A percentile compares a stretch with the other conserved stretches of the same genome.
These are phyloP conservation scores for Poecile atricapillus DNA, from an alignment of 2,113 vertebrate species.

Conservation along the genomic window DNA sequence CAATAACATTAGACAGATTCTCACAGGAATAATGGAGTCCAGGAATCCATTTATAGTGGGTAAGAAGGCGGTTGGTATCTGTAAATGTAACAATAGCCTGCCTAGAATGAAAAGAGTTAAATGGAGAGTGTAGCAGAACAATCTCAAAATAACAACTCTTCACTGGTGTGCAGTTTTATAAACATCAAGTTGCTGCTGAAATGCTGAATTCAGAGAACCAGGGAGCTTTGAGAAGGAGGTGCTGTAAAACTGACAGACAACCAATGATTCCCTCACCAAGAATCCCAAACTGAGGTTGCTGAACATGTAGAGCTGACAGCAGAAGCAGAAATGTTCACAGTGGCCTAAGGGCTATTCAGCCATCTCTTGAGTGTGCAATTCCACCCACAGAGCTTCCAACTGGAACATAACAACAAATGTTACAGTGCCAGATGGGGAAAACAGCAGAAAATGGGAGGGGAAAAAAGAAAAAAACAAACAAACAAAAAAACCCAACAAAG, in stretches of 20 bases:
- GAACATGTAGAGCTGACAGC: neutral
- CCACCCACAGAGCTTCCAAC: constrained; percentile 5
- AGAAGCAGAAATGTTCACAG: constrained; percentile 1
- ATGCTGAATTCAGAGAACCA: neutral
- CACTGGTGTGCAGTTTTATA: neutral
- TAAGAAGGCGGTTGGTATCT: neutral
- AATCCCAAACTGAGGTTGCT: neutral
- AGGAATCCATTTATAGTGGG: neutral
- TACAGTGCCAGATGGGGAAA: neutral
- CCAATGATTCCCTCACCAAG: neutral
- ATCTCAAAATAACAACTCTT: neutral
- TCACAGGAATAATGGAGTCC: neutral
- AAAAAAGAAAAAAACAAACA: no score
- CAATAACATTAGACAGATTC: neutral
- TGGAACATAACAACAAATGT: neutral
- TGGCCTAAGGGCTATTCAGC: neutral
- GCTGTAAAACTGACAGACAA: neutral
- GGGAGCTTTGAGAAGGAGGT: neutral
- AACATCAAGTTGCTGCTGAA: neutral
- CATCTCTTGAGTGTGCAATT: neutral
- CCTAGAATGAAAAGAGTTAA: neutral
- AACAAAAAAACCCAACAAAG: no score
- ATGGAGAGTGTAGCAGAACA: neutral
- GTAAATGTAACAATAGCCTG: neutral
- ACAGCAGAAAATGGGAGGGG: neutral